phyloP scores from a whole-genome alignment of 2,888 invertebrate species.

The Hypselothyrea guttata region DNA sequence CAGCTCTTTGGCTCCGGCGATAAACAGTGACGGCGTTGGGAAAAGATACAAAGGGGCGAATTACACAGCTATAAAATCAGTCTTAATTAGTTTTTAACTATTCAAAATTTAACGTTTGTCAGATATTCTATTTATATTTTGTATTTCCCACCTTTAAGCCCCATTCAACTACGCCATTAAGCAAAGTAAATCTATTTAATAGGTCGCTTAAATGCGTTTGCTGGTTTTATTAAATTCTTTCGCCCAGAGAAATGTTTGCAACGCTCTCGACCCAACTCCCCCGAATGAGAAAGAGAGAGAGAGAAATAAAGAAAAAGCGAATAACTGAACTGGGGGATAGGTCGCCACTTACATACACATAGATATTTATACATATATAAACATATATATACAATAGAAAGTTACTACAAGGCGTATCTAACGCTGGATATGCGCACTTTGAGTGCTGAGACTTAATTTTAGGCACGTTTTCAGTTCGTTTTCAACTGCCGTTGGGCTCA shows the following conservation, averaged over 20 bases:
- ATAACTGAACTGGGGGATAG: slow-evolving; percentile 1
- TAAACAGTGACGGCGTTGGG: no score
- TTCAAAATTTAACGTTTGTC: no score
- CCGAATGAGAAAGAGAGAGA: background rate
- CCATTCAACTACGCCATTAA: no score
- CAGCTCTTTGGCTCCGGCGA: background rate
- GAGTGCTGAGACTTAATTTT: slow-evolving; percentile 40
- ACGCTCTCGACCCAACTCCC: slow-evolving; percentile 7
- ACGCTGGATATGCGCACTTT: slow-evolving; percentile 42
- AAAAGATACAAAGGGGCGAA: no score
- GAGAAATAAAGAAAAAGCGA: background rate
- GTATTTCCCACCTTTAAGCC: no score
- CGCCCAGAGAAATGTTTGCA: slow-evolving; percentile 14
- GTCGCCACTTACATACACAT: slow-evolving; percentile 20
- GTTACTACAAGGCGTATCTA: slow-evolving; percentile 28
- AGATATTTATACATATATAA: slow-evolving; percentile 16
- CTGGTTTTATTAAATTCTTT: slow-evolving; percentile 33
- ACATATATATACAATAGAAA: slow-evolving; percentile 6
- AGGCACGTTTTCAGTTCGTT: slow-evolving; percentile 32
- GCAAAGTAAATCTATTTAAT: no score
- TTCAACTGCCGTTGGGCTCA: slow-evolving; percentile 34
- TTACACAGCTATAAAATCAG: no score
- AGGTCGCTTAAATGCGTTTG: slow-evolving; percentile 1
- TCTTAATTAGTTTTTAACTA: no score
- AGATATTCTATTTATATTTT: no score